Percentiles rank a stretch among this genome's conserved stretches.
phyloP scores from a whole-genome alignment of 2,888 invertebrate genomes.

The Acronicta aceris region DNA sequence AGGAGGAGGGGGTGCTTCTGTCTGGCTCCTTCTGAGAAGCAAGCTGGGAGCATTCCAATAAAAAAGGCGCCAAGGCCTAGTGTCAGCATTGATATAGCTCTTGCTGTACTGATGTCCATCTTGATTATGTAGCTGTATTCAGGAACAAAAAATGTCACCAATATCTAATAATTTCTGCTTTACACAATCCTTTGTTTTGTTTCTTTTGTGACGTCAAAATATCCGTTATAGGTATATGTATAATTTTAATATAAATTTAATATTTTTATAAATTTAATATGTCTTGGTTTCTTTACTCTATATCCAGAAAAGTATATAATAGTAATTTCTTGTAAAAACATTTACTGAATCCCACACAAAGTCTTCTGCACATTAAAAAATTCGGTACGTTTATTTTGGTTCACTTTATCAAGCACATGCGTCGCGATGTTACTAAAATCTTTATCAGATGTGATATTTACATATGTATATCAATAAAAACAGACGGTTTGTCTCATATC shows the following conservation, averaged over 20 bases:
- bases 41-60: slow-evolving; percentile 92
- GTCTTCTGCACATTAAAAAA: slow-evolving; percentile 3
- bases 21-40: slow-evolving; percentile 89
- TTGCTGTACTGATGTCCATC: slow-evolving; percentile 89
- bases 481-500: slow-evolving; percentile 15
- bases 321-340: neutral
- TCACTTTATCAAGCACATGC: slow-evolving; percentile 21
- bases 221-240: no score
- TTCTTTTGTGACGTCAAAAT: neutral
- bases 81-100: slow-evolving; percentile 91
- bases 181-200: neutral
- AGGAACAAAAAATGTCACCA: neutral
- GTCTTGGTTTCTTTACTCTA: neutral
- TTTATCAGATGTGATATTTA: slow-evolving; percentile 46
- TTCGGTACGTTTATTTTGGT: slow-evolving; percentile 24
- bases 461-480: slow-evolving; percentile 48
- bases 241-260: no score
- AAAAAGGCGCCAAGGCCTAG: slow-evolving; percentile 92
- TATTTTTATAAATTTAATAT: no score
- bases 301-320: neutral
- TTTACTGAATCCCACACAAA: slow-evolving; percentile 10
- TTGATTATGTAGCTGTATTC: slow-evolving; percentile 34
- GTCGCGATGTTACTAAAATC: slow-evolving; percentile 24
- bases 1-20: slow-evolving; percentile 90
- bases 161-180: no score